These are phyloP conservation scores for Alviniconcha marisindica DNA, from an alignment of 1,140 invertebrate genomes.

Conservation along the genomic window DNA sequence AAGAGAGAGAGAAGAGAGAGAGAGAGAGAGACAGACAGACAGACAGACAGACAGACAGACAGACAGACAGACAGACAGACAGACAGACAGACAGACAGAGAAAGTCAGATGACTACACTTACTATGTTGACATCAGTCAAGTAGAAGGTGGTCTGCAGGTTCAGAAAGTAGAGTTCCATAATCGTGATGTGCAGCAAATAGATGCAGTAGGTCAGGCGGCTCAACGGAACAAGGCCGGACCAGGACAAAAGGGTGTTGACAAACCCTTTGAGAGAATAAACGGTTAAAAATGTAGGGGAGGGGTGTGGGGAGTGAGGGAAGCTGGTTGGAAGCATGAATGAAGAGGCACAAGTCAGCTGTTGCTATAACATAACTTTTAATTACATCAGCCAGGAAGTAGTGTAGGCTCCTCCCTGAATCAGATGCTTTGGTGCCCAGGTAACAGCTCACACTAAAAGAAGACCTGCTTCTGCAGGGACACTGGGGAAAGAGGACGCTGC, in stretches of 20 bases:
- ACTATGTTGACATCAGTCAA: constrained; percentile 18
- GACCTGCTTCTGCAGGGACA: too few relatives aligned
- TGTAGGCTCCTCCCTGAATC: too few relatives aligned
- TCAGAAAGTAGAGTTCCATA: constrained; percentile 18
- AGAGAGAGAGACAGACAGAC: background rate
- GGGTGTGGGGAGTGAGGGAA: too few relatives aligned
- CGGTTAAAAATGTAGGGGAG: background rate
- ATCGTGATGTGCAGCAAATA: constrained; percentile 45
- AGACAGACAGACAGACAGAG: background rate
- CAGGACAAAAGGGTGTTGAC: constrained; percentile 86
- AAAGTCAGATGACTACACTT: too few relatives aligned
- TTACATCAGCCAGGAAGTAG: too few relatives aligned
- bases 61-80: background rate
- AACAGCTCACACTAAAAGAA: too few relatives aligned
- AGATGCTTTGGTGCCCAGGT: too few relatives aligned
- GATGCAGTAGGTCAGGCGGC: constrained; percentile 82
- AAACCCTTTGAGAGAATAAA: constrained; percentile 76
- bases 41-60: too few relatives aligned
- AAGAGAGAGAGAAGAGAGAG: constrained; percentile 50
- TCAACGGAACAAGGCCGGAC: constrained; percentile 86
- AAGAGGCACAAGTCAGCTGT: too few relatives aligned
- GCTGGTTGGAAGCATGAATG: too few relatives aligned
- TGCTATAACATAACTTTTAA: too few relatives aligned
- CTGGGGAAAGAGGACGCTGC: too few relatives aligned
- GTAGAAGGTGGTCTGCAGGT: constrained; percentile 9